A percentile compares a stretch with the other conserved stretches of the same genome.
phyloP scores from a whole-genome alignment of 2,797 vertebrate species.

The Darevskia nairensis region DNA sequence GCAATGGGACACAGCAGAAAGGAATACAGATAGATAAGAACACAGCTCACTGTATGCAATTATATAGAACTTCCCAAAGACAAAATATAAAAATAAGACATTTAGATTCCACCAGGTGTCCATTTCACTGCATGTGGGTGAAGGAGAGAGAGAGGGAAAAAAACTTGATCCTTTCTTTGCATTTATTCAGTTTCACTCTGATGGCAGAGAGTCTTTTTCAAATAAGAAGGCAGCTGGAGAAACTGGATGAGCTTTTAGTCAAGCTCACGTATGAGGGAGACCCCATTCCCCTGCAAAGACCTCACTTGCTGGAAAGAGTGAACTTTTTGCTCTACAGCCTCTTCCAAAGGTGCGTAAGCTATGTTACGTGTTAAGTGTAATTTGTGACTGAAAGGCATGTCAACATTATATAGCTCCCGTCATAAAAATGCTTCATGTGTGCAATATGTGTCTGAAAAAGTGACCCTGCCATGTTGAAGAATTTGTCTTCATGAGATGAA shows the following conservation, averaged over 20 bases:
- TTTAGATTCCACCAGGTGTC: no score
- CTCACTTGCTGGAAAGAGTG: conserved; percentile 90
- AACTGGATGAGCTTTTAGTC: conserved; percentile 90
- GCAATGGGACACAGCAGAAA: no score
- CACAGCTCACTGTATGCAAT: no score
- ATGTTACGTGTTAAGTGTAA: neutral
- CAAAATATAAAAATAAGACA: no score
- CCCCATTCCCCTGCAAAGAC: conserved; percentile 90
- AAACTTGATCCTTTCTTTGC: conserved; percentile 36
- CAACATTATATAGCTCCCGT: neutral
- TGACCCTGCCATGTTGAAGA: conserved; percentile 6
- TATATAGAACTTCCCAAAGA: no score
- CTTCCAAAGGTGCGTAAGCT: conserved; percentile 88
- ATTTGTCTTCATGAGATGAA: conserved; percentile 31
- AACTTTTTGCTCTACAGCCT: conserved; percentile 92
- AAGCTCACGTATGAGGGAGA: conserved; percentile 96
- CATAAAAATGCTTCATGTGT: neutral
- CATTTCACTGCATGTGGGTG: neutral
- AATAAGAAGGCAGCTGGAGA: conserved; percentile 93
- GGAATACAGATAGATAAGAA: no score
- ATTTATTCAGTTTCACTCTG: conserved; percentile 87
- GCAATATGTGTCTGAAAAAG: neutral
- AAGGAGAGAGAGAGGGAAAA: neutral
- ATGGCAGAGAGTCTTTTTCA: conserved; percentile 95
- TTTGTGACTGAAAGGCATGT: neutral